Conservation (phyloP, 1,140 invertebrate species). For the Platorchestia sp. region DNA sequence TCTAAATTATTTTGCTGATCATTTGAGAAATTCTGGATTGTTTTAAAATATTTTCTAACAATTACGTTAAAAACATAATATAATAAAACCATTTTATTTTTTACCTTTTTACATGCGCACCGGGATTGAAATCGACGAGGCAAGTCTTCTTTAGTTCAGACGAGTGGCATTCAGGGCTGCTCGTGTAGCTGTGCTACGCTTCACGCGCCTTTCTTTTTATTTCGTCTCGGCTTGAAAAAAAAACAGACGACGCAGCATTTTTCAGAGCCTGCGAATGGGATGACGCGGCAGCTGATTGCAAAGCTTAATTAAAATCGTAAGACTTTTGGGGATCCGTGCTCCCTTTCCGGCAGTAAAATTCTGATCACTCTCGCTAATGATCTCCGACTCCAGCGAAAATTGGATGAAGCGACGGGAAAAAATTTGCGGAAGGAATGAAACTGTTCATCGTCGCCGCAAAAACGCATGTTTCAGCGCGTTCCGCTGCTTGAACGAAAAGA, state of each 20-base stretch:
- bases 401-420: not conserved
- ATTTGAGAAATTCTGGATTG: too few relatives aligned
- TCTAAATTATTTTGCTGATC: too few relatives aligned
- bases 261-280: slow-evolving; percentile 24
- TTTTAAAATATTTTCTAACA: not conserved
- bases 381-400: slow-evolving; percentile 49
- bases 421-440: not conserved
- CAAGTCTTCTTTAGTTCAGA: not conserved
- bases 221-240: not conserved
- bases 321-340: slow-evolving; percentile 42
- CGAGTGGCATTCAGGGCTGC: not conserved
- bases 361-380: slow-evolving; percentile 54
- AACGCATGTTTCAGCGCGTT: not conserved
- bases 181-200: not conserved
- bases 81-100: not conserved
- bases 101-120: not conserved
- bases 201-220: not conserved
- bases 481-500: too few relatives aligned
- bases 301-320: slow-evolving; percentile 52
- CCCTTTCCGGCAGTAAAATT: slow-evolving; percentile 54
- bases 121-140: not conserved
- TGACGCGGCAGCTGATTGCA: slow-evolving; percentile 35
- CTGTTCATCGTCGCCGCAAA: not conserved
- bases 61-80: not conserved
- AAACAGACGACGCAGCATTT: slow-evolving; percentile 7